These are phyloP conservation scores for Aphelinus certus DNA, from an alignment of 1,140 invertebrate genomes.

Conservation along the genomic window DNA sequence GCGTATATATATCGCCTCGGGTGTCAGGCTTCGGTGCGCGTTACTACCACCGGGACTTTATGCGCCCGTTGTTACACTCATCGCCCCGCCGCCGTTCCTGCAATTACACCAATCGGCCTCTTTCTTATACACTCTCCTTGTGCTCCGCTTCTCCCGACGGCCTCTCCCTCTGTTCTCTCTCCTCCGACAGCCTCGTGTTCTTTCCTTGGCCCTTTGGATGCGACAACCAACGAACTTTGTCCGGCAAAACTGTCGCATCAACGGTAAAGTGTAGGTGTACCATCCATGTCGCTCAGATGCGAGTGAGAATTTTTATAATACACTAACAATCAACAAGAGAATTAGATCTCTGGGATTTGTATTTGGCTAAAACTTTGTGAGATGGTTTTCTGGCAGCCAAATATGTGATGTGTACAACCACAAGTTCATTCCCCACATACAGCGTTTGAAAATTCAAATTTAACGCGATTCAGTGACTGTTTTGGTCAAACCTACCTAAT, in stretches of 20 bases:
- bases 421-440: no score
- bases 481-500: no score
- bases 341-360: neutral
- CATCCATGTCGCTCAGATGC: neutral
- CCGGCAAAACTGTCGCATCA: neutral
- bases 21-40: constrained; percentile 11
- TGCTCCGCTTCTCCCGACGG: neutral
- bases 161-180: neutral
- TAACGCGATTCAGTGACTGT: no score
- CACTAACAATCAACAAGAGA: neutral
- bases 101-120: constrained; percentile 35
- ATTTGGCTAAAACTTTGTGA: no score
- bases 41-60: constrained; percentile 31
- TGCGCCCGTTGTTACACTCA: constrained; percentile 35
- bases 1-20: constrained; percentile 17
- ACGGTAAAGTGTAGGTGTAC: neutral
- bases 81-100: constrained; percentile 24
- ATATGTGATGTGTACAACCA: no score
- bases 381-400: no score
- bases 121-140: neutral
- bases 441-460: no score
- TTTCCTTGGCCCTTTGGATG: no score
- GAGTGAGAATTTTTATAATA: neutral
- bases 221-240: neutral
- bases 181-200: neutral